Conservation (phyloP, 1,140 invertebrate species). For the Brachionus rotundiformis region DNA sequence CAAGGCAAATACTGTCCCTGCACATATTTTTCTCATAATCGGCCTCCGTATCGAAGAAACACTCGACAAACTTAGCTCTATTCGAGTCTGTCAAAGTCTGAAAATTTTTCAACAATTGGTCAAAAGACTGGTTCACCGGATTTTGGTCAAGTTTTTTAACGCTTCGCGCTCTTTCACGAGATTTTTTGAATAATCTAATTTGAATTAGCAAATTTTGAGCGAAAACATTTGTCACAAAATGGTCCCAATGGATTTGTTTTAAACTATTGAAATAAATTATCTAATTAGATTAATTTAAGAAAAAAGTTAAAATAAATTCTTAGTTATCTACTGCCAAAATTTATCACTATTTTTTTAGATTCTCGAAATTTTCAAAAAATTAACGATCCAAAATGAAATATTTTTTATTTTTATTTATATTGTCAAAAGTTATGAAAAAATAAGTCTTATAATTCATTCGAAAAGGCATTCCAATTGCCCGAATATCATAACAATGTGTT, state of each 20-base stretch:
- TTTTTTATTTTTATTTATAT: no score
- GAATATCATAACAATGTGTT: no score
- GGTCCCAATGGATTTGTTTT: conserved; percentile 35
- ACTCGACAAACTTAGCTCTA: neutral
- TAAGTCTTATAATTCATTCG: no score
- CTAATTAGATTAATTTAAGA: neutral
- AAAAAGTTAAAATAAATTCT: neutral
- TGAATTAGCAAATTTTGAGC: conserved; percentile 39
- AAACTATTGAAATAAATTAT: neutral
- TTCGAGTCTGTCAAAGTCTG: neutral
- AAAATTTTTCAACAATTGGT: neutral
- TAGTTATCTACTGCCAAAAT: neutral
- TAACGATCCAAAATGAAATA: no score
- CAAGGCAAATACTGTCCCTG: conserved; percentile 66
- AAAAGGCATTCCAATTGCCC: no score
- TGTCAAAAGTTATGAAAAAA: no score
- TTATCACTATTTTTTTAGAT: no score
- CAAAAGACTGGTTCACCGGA: neutral
- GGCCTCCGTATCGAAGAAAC: conserved; percentile 84
- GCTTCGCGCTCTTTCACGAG: neutral
- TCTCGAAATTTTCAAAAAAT: no score
- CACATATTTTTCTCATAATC: conserved; percentile 76
- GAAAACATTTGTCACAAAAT: conserved; percentile 45
- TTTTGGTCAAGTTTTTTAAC: neutral
- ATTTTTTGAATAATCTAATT: conserved; percentile 26